Evolutionary conservation across 2,113 vertebrate species (phyloP), one percentile per base, ranked within the genome.

Genomic region (Lampris megalopsis): DNA sequence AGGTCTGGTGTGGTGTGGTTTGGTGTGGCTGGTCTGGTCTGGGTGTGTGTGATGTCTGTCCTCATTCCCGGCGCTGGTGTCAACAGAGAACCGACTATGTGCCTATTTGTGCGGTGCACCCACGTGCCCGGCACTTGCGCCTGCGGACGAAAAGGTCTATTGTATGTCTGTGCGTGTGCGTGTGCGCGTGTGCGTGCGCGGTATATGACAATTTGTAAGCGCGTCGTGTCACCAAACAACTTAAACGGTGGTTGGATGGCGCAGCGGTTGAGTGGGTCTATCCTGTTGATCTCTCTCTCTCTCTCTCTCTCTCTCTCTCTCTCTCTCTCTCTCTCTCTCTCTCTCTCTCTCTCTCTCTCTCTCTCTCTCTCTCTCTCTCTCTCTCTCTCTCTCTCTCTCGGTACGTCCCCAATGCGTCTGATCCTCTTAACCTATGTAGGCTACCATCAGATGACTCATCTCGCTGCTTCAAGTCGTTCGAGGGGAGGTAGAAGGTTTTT

Each of bases 371-470:
- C 73, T 68, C 57, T 24, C 79, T 47, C 24, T 54, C 5, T n/a
- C 3, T 11, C 52, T 13, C 13, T 56, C 48, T n/a, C 71, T 49
- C 59, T 4, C 48, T 57, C 68, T 41, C 2, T 72, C 71, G 42
- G 63, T 37, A 9, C 57, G 56, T 58, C 56, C 56, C 56, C 11
- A 63, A 45, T 3, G 66, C 56, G 7, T 9, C 65, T 75, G 78
- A 77, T 81, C 74, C 83, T 59, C 78, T 71, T 75, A 84, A 59
- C 66, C 52, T 50, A 37, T 69, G 67, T 1, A 54, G 66, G 9
- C 64, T 65, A 6, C 68, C 13, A 53, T 37, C 69, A 66, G 78
- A 40, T 63, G 45, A 36, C 74, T 77, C 71, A 52, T 45, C 53
- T 54, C n/a, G 10, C 49, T 41, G n/a, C 9, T 13, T 56, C 63